These are phyloP conservation scores for Itoplectis maculator DNA, from an alignment of 2,888 invertebrate species.

Conservation along the genomic window DNA sequence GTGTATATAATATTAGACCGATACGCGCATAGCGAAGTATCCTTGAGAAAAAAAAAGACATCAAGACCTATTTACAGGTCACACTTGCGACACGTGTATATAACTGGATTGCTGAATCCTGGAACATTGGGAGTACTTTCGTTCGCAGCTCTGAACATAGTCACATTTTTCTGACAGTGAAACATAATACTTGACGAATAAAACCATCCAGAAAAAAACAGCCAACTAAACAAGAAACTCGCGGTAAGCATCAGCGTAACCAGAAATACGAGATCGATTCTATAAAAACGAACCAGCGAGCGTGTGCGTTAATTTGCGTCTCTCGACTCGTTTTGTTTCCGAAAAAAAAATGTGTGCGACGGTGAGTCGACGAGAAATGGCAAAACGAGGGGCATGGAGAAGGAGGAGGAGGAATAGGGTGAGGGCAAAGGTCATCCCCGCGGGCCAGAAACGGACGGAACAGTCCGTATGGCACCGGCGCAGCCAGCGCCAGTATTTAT, in stretches of 20 bases:
- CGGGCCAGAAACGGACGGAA: slow-evolving; percentile 66
- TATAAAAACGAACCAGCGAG: slow-evolving; percentile 73
- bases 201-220: not conserved
- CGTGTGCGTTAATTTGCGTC: slow-evolving; percentile 71
- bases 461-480: slow-evolving; percentile 70
- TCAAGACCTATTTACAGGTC: not conserved
- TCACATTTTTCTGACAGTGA: slow-evolving; percentile 11
- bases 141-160: not conserved
- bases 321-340: slow-evolving; percentile 44
- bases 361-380: slow-evolving; percentile 27
- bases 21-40: too few species aligned
- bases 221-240: not conserved
- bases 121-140: not conserved
- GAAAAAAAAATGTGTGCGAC: slow-evolving; percentile 15
- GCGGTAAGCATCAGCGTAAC: not conserved
- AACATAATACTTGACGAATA: not conserved
- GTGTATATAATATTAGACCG: not conserved
- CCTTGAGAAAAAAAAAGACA: slow-evolving; percentile 22
- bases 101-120: slow-evolving; percentile 65
- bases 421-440: slow-evolving; percentile 65
- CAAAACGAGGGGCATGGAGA: slow-evolving; percentile 33
- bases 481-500: slow-evolving; percentile 76
- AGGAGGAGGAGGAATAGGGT: slow-evolving; percentile 15
- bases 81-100: slow-evolving; percentile 18
- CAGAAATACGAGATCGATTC: slow-evolving; percentile 76